Conservation (phyloP, 2,797 vertebrate genomes). For the Astyanax mexicanus region DNA sequence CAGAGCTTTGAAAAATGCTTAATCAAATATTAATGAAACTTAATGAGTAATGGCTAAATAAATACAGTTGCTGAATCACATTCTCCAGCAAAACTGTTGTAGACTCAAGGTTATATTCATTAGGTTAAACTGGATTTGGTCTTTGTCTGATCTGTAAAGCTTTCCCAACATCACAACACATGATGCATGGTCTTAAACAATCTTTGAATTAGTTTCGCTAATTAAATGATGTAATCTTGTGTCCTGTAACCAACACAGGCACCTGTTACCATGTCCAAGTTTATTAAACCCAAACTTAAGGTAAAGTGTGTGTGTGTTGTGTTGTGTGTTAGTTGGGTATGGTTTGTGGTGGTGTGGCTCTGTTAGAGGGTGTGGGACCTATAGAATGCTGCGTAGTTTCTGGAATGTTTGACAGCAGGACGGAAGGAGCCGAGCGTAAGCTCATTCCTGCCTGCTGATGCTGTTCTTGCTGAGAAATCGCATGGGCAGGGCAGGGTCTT, state of each 20-base stretch:
- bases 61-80: no score
- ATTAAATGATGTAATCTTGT: conserved; percentile 51
- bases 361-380: background rate
- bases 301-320: conserved; percentile 75
- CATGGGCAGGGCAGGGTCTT: conserved; percentile 74
- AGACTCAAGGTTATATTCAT: no score
- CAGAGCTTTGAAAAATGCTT: no score
- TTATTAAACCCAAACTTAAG: conserved; percentile 91
- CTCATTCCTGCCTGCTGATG: conserved; percentile 28
- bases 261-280: conserved; percentile 85
- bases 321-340: conserved; percentile 60
- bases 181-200: no score
- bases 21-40: no score
- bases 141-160: no score
- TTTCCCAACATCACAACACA: no score
- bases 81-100: no score
- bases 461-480: conserved; percentile 56
- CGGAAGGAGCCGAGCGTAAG: conserved; percentile 21
- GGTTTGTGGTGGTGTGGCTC: conserved; percentile 52
- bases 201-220: conserved; percentile 16
- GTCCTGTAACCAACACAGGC: conserved; percentile 66
- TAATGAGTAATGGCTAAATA: no score
- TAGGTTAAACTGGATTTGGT: no score
- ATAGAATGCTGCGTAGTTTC: conserved; percentile 27
- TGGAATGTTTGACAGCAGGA: conserved; percentile 51